These are phyloP conservation scores for Ellobius talpinus DNA, from an alignment of 2,113 vertebrate genomes.

Conservation along the genomic window DNA sequence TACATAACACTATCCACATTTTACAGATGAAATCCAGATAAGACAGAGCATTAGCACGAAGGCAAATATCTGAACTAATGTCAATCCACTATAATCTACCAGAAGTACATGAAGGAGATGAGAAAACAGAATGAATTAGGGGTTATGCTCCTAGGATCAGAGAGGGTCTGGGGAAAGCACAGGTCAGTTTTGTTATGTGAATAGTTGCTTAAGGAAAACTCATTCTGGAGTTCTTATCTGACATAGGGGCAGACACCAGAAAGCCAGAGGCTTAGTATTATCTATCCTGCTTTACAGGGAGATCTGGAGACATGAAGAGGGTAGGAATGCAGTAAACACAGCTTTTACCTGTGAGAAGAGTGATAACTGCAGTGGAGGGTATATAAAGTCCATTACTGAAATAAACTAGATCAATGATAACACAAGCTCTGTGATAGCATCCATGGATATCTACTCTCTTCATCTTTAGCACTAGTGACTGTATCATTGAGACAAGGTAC, in stretches of 20 bases:
- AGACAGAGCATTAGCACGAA: background rate
- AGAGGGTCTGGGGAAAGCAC: conserved; percentile 35
- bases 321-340: background rate
- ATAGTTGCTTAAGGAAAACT: background rate
- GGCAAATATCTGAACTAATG: conserved; percentile 52
- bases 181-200: background rate
- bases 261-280: background rate
- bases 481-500: background rate
- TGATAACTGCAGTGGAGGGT: background rate
- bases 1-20: background rate
- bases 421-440: background rate
- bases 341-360: background rate
- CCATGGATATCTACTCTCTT: background rate
- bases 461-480: background rate
- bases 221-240: background rate
- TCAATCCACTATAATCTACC: conserved; percentile 29
- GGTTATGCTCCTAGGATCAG: conserved; percentile 31
- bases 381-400: background rate
- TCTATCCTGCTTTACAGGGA: background rate
- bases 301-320: background rate
- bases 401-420: background rate
- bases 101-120: conserved; percentile 14
- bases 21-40: conserved; percentile 42
- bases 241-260: background rate
- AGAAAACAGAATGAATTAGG: conserved; percentile 11